Conservation (phyloP, 92 coral and sea anemone species). For the Heteractis magnifica region DNA sequence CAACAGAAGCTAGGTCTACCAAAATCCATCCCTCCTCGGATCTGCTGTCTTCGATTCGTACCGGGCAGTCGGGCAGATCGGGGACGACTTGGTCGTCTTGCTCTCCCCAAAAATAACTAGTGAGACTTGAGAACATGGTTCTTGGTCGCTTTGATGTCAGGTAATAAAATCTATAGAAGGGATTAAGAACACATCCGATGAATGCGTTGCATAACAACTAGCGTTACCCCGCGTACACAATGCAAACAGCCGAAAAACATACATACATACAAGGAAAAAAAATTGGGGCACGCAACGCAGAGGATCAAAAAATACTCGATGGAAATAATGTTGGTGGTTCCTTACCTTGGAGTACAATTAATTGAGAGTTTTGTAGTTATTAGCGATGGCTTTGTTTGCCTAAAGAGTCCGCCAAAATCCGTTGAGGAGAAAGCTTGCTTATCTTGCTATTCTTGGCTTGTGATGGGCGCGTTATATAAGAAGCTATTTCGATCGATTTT, state of each 20-base stretch:
- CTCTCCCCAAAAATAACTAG: conserved; percentile 97
- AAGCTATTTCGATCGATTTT: conserved; percentile 42
- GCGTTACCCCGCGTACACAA: conserved; percentile 34
- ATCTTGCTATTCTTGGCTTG: conserved; percentile 35
- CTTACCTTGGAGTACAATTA: conserved; percentile 21
- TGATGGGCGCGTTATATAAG: conserved; percentile 40
- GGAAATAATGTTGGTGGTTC: background rate
- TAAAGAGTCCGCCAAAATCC: conserved; percentile 69
- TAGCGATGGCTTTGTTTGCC: background rate
- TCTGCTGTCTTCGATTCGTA: conserved; percentile 66
- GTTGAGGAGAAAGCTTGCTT: conserved; percentile 34
- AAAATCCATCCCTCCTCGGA: conserved; percentile 95
- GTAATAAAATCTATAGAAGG: conserved; percentile 17
- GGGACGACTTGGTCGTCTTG: conserved; percentile 97
- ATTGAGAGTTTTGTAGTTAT: conserved; percentile 4
- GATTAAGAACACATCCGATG: conserved; percentile 16
- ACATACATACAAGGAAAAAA: background rate
- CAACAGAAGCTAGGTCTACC: conserved; percentile 70
- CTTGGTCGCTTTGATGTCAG: conserved; percentile 26
- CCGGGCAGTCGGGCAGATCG: conserved; percentile 67
- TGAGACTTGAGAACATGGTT: conserved; percentile 88
- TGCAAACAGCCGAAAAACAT: conserved; percentile 29
- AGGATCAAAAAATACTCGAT: background rate
- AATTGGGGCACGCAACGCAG: background rate
- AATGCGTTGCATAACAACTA: conserved; percentile 9